Evolutionary conservation across 64 coral and sea anemone species (phyloP).

Genomic region (Actinia equina): DNA sequence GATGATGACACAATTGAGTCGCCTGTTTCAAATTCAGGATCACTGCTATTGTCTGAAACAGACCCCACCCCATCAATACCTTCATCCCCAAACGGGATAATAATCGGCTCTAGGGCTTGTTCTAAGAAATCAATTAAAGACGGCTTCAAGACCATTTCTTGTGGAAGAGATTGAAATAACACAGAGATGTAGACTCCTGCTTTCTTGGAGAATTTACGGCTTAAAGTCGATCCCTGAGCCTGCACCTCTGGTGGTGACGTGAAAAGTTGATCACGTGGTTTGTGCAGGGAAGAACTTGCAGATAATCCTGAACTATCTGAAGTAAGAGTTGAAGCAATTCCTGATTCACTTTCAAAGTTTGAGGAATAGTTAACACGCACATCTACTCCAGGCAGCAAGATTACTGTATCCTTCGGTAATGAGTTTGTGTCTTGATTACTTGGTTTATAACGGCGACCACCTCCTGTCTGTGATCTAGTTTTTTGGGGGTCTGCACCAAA

Average conservation of each 20-base stretch:
- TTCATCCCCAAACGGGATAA: slow-evolving; percentile 59
- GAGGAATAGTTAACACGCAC: slow-evolving; percentile 90
- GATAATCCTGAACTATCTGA: neutral
- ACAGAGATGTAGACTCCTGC: slow-evolving; percentile 87
- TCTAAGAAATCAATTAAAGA: slow-evolving; percentile 87
- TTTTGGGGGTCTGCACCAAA: slow-evolving; percentile 36
- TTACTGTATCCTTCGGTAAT: slow-evolving; percentile 58
- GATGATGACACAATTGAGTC: slow-evolving; percentile 89
- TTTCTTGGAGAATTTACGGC: slow-evolving; percentile 68
- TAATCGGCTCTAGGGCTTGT: slow-evolving; percentile 82
- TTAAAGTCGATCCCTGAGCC: neutral
- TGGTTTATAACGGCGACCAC: slow-evolving; percentile 72
- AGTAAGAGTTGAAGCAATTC: neutral
- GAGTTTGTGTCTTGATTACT: slow-evolving; percentile 44
- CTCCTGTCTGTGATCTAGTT: too few relatives aligned
- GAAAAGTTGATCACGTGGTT: neutral
- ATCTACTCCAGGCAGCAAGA: slow-evolving; percentile 90
- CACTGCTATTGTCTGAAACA: slow-evolving; percentile 63
- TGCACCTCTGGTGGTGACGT: neutral
- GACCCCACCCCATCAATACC: slow-evolving; percentile 51
- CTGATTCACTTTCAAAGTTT: slow-evolving; percentile 58
- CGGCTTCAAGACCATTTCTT: slow-evolving; percentile 94
- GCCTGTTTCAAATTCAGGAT: slow-evolving; percentile 55
- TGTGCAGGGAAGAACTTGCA: neutral
- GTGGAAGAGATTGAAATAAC: slow-evolving; percentile 81